Evolutionary conservation across 2,797 vertebrate genomes (phyloP), one percentile per base, ranked within the genome.

Genomic region (Takifugu rubripes): DNA sequence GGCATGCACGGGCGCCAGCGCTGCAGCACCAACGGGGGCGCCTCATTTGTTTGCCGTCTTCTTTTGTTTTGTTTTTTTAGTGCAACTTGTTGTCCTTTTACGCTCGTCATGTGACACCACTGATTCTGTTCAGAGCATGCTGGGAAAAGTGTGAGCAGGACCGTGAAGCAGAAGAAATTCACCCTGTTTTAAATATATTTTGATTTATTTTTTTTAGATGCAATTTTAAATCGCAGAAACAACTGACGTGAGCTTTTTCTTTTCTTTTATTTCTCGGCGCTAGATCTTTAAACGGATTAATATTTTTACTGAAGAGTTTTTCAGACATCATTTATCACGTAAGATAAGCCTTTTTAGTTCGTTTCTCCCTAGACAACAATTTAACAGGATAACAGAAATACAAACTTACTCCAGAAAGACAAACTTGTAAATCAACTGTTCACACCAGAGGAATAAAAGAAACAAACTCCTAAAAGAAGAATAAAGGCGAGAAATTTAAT

Each of bases 71-170:
- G 69, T 74, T 66, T 70, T 10, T 70, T 69, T 74, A 79, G 66
- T 61, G 66, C 8, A 74, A 63, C 77, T 77, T 74, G 66, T 79
- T 74, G 64, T 79, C 33, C 27, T 46, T 65, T 56, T 51, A 43
- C 52, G 49, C 54, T 64, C 48, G 63, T 49, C 51, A 49, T 56
- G 66, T 52, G 60, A 64, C 56, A 58, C 54, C 43, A 61, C n/a
- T 48, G 58, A 47, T 59, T 64, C 26, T 53, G 24, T 55, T 71
- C 49, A 47, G 0, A 52, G 56, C 69, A 74, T 70, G 69, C 62
- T 75, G 69, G 60, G 71, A 65, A 72, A 64, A 4, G 31, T 33
- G 31, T 27, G 26, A 27, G 26, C 26, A 27, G 26, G 31, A 33
- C 31, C 2, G 8, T 33, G 31, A 10, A 33, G 31, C 7, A 3